Conservation (phyloP, 2,888 invertebrate species). For the Holacanthella duospinosa region DNA sequence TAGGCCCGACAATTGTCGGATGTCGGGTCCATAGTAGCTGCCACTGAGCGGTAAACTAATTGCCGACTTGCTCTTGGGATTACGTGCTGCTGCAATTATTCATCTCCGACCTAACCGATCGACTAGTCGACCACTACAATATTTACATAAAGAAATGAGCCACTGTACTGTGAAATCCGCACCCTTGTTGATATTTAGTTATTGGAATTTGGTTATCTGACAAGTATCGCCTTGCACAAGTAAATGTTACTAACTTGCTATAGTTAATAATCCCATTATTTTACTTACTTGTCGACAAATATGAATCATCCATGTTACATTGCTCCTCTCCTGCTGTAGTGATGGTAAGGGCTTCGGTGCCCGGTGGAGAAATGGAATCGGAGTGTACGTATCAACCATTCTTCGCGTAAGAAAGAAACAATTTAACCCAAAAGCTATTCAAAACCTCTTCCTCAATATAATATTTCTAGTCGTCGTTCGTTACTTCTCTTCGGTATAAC, state of each 20-base stretch:
- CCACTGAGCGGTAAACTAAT: too few species aligned
- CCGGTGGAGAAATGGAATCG: neutral
- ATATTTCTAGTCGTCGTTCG: too few species aligned
- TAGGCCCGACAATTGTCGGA: too few species aligned
- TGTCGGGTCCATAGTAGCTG: too few species aligned
- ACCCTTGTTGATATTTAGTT: constrained; percentile 14
- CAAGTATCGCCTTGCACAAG: neutral
- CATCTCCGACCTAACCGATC: too few species aligned
- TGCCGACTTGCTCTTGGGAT: too few species aligned
- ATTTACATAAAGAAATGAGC: neutral
- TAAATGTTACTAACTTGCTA: neutral
- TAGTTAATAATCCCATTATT: neutral
- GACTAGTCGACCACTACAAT: too few species aligned
- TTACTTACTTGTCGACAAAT: constrained; percentile 1
- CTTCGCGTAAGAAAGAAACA: too few species aligned
- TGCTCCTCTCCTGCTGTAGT: neutral
- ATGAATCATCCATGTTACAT: constrained; percentile 1
- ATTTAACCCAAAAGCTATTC: too few species aligned
- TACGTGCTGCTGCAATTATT: too few species aligned
- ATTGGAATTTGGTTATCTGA: constrained; percentile 1
- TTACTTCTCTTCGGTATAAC: too few species aligned
- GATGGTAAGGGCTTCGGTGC: neutral
- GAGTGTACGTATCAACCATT: constrained; percentile 3
- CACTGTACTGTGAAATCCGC: constrained; percentile 19
- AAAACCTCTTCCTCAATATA: too few species aligned